phyloP scores from a whole-genome alignment of 1,140 invertebrate genomes.

The Mamestra configurata region DNA sequence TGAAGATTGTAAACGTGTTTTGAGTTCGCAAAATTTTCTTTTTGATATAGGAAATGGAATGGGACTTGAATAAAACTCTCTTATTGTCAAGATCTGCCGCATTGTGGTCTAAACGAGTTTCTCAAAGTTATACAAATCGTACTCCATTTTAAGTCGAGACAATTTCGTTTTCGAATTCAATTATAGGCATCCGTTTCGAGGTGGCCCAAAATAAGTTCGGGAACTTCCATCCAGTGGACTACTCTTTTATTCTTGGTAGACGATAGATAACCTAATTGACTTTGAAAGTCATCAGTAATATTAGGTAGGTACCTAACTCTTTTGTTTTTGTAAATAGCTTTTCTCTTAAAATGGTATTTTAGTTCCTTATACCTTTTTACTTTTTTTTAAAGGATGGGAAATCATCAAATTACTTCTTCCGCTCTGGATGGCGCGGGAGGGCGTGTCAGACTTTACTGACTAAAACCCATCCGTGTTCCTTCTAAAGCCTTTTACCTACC shows the following conservation, averaged over 20 bases:
- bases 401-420: too few species aligned
- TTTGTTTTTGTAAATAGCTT: too few species aligned
- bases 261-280: neutral
- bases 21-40: conserved; percentile 15
- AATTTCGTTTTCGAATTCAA: conserved; percentile 37
- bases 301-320: too few species aligned
- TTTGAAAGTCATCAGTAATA: neutral
- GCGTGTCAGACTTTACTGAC: too few species aligned
- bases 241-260: neutral
- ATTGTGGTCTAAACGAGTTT: conserved; percentile 30
- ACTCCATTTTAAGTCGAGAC: neutral
- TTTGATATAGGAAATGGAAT: conserved; percentile 23
- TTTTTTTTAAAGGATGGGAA: too few species aligned
- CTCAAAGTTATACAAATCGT: neutral
- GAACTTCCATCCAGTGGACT: neutral
- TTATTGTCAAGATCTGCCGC: conserved; percentile 17
- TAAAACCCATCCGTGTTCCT: too few species aligned
- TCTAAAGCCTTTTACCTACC: too few species aligned
- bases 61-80: neutral
- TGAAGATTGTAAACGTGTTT: conserved; percentile 29
- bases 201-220: neutral
- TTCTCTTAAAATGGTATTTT: too few species aligned
- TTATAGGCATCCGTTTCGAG: neutral
- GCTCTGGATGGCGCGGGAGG: too few species aligned
- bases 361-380: too few species aligned